phyloP scores from a whole-genome alignment of 2,888 invertebrate genomes.

The Ophion slaviceki region DNA sequence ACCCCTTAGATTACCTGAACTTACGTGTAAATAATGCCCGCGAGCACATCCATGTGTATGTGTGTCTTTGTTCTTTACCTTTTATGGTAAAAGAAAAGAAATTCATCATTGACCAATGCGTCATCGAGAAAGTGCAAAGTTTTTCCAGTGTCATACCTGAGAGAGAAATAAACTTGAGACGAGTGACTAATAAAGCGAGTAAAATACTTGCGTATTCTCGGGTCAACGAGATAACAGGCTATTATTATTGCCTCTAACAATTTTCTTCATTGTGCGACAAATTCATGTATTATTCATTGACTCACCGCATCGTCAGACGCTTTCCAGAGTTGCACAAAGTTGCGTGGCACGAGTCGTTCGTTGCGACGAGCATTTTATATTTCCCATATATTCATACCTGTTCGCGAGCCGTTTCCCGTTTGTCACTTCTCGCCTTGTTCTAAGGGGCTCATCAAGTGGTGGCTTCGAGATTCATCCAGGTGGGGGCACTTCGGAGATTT shows the following conservation, averaged over 20 bases:
- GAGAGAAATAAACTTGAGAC: background rate
- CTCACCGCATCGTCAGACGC: constrained; percentile 5
- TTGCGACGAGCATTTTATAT: background rate
- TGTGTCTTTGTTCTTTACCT: background rate
- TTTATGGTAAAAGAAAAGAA: background rate
- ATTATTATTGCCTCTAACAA: background rate
- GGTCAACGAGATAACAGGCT: constrained; percentile 31
- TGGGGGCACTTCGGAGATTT: too few species aligned
- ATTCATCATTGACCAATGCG: constrained; percentile 26
- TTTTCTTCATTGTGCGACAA: constrained; percentile 10
- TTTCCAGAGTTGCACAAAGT: constrained; percentile 6
- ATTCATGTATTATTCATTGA: background rate
- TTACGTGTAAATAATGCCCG: too few species aligned
- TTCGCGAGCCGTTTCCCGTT: background rate
- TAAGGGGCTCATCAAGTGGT: too few species aligned
- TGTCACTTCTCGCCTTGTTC: background rate
- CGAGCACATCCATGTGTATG: background rate
- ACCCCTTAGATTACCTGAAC: too few species aligned
- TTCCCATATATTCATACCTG: constrained; percentile 29
- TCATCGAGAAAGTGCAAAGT: constrained; percentile 47
- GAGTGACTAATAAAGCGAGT: constrained; percentile 45
- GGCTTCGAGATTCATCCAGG: too few species aligned
- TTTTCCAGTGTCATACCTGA: constrained; percentile 41
- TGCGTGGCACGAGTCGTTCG: background rate
- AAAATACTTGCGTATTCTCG: constrained; percentile 7